phyloP scores from a whole-genome alignment of 2,888 invertebrate genomes.

The Chorisops tibialis region DNA sequence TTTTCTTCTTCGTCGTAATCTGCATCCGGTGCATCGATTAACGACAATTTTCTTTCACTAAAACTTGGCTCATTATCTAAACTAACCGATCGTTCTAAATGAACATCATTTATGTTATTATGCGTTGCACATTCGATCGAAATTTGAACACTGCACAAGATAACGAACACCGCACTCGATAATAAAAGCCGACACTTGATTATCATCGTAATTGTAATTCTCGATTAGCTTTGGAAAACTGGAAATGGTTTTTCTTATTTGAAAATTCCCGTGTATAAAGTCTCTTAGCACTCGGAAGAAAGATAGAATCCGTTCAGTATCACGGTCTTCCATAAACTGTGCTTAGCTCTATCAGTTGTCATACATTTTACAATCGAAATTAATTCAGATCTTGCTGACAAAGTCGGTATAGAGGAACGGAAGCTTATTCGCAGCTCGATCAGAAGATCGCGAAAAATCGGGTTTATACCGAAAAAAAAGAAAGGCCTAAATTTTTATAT shows the following conservation, averaged over 20 bases:
- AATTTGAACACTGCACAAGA: conserved; percentile 4
- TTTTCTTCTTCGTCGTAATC: neutral
- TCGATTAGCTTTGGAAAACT: neutral
- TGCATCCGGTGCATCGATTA: neutral
- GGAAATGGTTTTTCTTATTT: neutral
- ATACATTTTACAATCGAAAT: neutral
- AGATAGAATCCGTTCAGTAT: conserved; percentile 14
- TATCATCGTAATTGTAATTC: conserved; percentile 13
- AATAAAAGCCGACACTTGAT: neutral
- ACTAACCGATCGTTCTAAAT: neutral
- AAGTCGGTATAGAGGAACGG: neutral
- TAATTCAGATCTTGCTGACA: neutral
- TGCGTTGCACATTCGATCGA: conserved; percentile 3
- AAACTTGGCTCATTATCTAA: neutral
- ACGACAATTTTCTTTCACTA: neutral
- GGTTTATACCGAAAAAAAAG: no score
- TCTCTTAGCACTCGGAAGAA: neutral
- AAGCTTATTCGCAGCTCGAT: no score
- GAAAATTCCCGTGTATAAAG: neutral
- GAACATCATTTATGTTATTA: neutral
- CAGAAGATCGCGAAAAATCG: no score
- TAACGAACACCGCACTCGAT: conserved; percentile 15
- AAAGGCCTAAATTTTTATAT: no score
- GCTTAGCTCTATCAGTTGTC: conserved; percentile 1
- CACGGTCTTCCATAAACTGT: conserved; percentile 18